phyloP scores from a whole-genome alignment of 1,140 invertebrate species.

The Zaprionus gabonicus region DNA sequence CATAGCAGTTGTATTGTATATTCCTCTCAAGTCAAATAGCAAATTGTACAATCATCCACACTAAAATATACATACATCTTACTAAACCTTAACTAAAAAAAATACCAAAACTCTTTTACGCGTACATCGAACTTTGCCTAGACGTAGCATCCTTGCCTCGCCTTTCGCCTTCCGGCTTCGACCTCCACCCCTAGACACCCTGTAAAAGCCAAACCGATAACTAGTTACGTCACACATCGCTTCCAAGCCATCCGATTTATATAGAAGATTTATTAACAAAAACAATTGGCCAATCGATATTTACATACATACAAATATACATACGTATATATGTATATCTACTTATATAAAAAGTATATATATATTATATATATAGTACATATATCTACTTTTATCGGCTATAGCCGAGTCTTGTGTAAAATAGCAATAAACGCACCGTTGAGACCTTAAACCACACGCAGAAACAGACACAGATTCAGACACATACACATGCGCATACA shows the following conservation, averaged over 20 bases:
- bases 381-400: slow-evolving; percentile 1
- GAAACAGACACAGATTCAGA: neutral
- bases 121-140: slow-evolving; percentile 28
- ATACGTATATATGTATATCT: neutral
- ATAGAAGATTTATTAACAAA: slow-evolving; percentile 3
- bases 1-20: slow-evolving; percentile 3
- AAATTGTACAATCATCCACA: slow-evolving; percentile 41
- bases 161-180: neutral
- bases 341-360: neutral
- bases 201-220: slow-evolving; percentile 14
- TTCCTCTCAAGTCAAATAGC: slow-evolving; percentile 14
- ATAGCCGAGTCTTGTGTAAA: slow-evolving; percentile 10
- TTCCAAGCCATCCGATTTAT: slow-evolving; percentile 32
- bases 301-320: neutral
- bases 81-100: neutral
- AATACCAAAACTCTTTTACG: slow-evolving; percentile 15
- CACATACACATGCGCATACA: slow-evolving; percentile 9
- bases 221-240: slow-evolving; percentile 29
- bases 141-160: neutral
- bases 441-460: slow-evolving; percentile 13
- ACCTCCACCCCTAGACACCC: neutral
- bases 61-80: neutral
- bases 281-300: slow-evolving; percentile 3
- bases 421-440: slow-evolving; percentile 6
- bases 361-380: neutral